Conservation (phyloP, 2,888 invertebrate species). For the Cosmia trapezina region DNA sequence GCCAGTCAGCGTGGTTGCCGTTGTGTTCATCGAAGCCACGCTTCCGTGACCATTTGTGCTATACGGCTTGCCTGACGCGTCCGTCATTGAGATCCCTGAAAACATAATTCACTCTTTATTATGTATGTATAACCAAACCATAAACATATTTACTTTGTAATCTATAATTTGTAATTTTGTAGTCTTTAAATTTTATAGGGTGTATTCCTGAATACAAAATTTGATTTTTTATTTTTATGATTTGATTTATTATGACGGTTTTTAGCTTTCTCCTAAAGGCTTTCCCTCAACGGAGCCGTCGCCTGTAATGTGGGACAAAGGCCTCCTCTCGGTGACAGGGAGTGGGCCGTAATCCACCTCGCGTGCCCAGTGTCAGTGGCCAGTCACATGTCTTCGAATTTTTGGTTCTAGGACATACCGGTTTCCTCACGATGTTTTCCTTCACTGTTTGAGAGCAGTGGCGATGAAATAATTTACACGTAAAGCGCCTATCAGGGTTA, state of each 20-base stretch:
- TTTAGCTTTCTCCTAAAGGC: too few relatives aligned
- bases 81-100: slow-evolving; percentile 94
- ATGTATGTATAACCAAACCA: neutral
- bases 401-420: neutral
- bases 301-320: too few relatives aligned
- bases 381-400: neutral
- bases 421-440: neutral
- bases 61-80: slow-evolving; percentile 96
- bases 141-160: neutral
- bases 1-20: slow-evolving; percentile 92
- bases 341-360: neutral
- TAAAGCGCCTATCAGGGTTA: neutral
- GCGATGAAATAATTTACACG: neutral
- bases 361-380: too few relatives aligned
- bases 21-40: slow-evolving; percentile 93
- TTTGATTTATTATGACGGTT: too few relatives aligned
- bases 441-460: neutral
- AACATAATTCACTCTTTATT: neutral
- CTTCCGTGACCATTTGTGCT: slow-evolving; percentile 92
- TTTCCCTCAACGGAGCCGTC: too few relatives aligned
- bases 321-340: neutral
- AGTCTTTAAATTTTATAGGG: too few relatives aligned
- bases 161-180: too few relatives aligned
- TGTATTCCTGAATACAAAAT: too few relatives aligned
- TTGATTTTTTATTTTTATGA: too few relatives aligned